phyloP scores from a whole-genome alignment of 2,113 vertebrate species.

The Acinonyx jubatus region DNA sequence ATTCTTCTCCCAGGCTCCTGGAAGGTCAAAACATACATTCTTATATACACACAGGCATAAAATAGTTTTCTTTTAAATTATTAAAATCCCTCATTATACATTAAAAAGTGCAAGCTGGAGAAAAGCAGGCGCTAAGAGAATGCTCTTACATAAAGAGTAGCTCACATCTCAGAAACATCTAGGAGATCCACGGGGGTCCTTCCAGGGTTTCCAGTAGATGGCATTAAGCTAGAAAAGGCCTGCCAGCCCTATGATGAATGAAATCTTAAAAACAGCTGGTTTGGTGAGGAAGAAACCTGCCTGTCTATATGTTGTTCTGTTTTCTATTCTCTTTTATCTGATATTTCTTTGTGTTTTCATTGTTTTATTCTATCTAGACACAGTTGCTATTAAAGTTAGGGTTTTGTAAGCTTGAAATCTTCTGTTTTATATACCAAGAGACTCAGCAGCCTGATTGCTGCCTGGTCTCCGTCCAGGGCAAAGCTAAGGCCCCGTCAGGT shows the following conservation, averaged over 20 bases:
- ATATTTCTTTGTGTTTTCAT: neutral
- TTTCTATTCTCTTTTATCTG: neutral
- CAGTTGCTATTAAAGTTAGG: neutral
- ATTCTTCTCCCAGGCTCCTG: slow-evolving; percentile 91
- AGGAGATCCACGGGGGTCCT: neutral
- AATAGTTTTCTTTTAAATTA: neutral
- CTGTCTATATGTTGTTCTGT: neutral
- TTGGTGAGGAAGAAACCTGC: neutral
- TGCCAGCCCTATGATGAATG: neutral
- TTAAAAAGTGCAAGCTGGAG: neutral
- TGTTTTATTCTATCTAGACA: neutral
- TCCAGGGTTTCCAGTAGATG: neutral
- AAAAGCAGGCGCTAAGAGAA: neutral
- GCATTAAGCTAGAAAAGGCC: neutral
- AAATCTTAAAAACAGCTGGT: neutral
- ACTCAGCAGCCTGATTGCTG: neutral
- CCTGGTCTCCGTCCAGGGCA: neutral
- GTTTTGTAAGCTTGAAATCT: neutral
- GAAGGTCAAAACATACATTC: neutral
- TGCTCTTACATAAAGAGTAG: neutral
- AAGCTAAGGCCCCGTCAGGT: neutral
- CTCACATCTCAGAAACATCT: neutral
- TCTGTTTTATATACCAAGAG: neutral
- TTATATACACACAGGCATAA: neutral
- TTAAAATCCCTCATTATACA: neutral